A percentile compares a stretch with the other conserved stretches of the same genome.
These are phyloP conservation scores for Crotalus horridus DNA, from an alignment of 2,113 vertebrate species.

Conservation along the genomic window DNA sequence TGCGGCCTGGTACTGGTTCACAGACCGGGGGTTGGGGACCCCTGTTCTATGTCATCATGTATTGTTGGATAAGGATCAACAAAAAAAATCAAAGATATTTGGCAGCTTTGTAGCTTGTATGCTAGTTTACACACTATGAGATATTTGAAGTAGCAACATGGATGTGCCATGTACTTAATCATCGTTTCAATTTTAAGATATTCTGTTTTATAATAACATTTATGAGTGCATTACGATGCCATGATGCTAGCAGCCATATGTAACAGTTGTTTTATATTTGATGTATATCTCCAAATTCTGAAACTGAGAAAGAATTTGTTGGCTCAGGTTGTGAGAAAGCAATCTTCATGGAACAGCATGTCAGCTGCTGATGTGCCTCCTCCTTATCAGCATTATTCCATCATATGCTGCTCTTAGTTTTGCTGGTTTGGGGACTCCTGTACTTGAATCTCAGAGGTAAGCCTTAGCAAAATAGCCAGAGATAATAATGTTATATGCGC, in stretches of 20 bases:
- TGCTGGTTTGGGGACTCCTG: background rate
- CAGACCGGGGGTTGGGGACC: too few relatives aligned
- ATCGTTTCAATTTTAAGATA: background rate
- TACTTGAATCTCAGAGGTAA: background rate
- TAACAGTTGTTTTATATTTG: background rate
- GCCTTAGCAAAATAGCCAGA: background rate
- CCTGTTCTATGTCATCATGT: slow-evolving; percentile 8
- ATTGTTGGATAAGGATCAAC: slow-evolving; percentile 25
- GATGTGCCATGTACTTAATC: background rate
- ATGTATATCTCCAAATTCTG: background rate
- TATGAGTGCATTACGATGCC: background rate
- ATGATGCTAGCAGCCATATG: background rate
- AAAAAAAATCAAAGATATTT: background rate
- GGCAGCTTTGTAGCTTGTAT: background rate
- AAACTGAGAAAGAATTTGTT: background rate
- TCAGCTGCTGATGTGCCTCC: background rate
- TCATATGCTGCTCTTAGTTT: background rate
- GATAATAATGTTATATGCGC: background rate
- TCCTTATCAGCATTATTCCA: background rate
- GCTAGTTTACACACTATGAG: background rate
- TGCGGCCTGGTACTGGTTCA: too few relatives aligned
- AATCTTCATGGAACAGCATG: background rate
- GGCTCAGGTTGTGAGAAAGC: background rate
- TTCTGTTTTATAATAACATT: background rate
- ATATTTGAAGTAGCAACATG: slow-evolving; percentile 14